Conservation (phyloP, 2,113 vertebrate genomes). For the Dipodomys ordii region DNA sequence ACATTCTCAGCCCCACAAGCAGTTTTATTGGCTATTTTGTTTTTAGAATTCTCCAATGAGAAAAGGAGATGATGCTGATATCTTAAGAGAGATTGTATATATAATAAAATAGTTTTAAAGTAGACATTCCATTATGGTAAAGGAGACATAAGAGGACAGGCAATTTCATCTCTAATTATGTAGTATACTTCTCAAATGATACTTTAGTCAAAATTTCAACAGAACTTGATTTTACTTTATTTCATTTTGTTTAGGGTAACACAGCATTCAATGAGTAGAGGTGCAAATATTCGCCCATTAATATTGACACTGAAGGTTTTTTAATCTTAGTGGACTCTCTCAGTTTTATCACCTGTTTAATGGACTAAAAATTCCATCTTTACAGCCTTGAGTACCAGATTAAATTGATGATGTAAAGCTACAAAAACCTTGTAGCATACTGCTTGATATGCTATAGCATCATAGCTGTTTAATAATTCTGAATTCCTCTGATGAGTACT, state of each 20-base stretch:
- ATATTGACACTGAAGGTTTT: neutral
- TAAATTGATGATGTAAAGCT: neutral
- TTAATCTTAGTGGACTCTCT: constrained; percentile 27
- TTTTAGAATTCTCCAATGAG: constrained; percentile 48
- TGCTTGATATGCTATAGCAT: neutral
- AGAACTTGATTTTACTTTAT: neutral
- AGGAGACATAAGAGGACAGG: neutral
- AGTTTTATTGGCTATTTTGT: constrained; percentile 61
- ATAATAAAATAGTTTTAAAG: constrained; percentile 29
- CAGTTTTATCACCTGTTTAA: constrained; percentile 34
- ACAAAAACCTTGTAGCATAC: neutral
- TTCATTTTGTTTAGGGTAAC: neutral
- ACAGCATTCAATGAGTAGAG: neutral
- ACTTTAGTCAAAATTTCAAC: constrained; percentile 10
- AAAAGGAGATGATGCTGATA: constrained; percentile 53
- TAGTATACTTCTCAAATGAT: neutral
- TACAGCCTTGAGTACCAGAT: neutral
- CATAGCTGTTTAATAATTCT: neutral
- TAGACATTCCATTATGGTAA: neutral
- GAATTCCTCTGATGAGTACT: neutral
- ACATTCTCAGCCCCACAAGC: neutral
- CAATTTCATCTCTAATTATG: neutral
- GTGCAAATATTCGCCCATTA: neutral
- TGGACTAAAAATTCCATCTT: constrained; percentile 14
- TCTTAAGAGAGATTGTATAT: constrained; percentile 41